Percentiles rank a stretch among this genome's conserved stretches.
phyloP scores from a whole-genome alignment of 2,888 invertebrate species.

The Eupeodes latifasciatus region DNA sequence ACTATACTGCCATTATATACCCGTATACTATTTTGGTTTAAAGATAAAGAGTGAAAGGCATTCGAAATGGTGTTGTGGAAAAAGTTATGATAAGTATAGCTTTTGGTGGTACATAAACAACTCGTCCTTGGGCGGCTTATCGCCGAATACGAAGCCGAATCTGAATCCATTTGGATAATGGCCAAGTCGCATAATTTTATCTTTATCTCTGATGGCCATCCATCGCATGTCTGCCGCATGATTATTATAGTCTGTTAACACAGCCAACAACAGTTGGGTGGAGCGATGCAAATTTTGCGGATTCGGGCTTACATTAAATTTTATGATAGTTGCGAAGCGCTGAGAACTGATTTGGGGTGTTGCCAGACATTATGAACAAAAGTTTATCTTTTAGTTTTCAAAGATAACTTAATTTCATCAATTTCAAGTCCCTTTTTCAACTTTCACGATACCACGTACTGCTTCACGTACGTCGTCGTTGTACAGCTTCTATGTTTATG shows the following conservation, averaged over 20 bases:
- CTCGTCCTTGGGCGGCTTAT: constrained; percentile 40
- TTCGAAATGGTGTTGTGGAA: constrained; percentile 20
- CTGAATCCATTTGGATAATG: constrained; percentile 51
- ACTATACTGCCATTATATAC: too few species aligned
- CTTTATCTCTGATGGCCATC: constrained; percentile 35
- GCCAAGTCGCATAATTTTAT: constrained; percentile 62
- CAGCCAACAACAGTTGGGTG: constrained; percentile 30
- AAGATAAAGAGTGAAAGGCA: constrained; percentile 39
- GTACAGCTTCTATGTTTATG: constrained; percentile 10
- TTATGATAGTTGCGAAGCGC: constrained; percentile 37
- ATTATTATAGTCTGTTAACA: constrained; percentile 59
- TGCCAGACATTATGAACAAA: constrained; percentile 32
- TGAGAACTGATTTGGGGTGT: constrained; percentile 29
- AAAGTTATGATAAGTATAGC: constrained; percentile 30
- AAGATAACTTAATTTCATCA: constrained; percentile 44
- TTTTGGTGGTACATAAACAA: neutral
- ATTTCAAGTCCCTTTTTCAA: constrained; percentile 26
- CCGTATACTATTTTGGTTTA: neutral
- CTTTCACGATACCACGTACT: neutral
- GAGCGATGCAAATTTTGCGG: constrained; percentile 19
- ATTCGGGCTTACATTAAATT: constrained; percentile 34
- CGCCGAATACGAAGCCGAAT: constrained; percentile 25
- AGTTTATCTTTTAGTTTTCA: constrained; percentile 22
- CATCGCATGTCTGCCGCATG: constrained; percentile 46
- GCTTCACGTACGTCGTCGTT: neutral